Evolutionary conservation across 1,140 invertebrate genomes (phyloP).

Genomic region (Aleiodes sp.): DNA sequence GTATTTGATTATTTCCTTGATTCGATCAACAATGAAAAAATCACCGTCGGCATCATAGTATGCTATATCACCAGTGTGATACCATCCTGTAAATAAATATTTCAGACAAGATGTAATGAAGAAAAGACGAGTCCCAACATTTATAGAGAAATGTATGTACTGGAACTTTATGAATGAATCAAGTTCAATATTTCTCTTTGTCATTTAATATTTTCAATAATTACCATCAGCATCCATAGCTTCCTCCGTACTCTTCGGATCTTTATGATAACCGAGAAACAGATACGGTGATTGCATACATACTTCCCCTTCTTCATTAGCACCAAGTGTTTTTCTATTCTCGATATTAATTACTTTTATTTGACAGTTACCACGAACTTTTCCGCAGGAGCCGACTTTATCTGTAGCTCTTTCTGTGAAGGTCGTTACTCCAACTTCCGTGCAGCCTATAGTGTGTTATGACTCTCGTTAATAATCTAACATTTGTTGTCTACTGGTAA

Average conservation of each 20-base stretch:
- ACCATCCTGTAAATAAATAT: conserved; percentile 60
- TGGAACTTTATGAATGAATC: background rate
- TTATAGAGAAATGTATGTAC: too few species aligned
- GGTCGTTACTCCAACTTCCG: background rate
- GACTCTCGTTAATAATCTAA: background rate
- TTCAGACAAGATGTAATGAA: too few species aligned
- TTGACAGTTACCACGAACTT: conserved; percentile 22
- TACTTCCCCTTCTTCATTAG: conserved; percentile 56
- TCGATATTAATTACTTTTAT: conserved; percentile 38
- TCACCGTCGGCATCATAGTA: conserved; percentile 64
- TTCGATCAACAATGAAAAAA: conserved; percentile 67
- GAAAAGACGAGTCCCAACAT: background rate
- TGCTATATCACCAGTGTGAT: conserved; percentile 70
- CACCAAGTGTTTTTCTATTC: conserved; percentile 38
- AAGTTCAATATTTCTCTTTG: background rate
- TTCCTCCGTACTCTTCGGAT: conserved; percentile 66
- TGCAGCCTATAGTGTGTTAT: background rate
- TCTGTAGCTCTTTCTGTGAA: background rate
- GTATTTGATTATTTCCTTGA: conserved; percentile 73
- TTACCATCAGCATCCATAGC: conserved; percentile 63
- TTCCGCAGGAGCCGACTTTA: conserved; percentile 28
- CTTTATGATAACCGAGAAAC: conserved; percentile 61
- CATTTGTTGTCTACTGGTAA: background rate
- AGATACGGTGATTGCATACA: conserved; percentile 47
- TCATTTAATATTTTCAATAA: background rate